Percentiles rank a stretch among this genome's conserved stretches.
Conservation (phyloP, 2,113 vertebrate genomes). For the Austrofundulus limnaeus region DNA sequence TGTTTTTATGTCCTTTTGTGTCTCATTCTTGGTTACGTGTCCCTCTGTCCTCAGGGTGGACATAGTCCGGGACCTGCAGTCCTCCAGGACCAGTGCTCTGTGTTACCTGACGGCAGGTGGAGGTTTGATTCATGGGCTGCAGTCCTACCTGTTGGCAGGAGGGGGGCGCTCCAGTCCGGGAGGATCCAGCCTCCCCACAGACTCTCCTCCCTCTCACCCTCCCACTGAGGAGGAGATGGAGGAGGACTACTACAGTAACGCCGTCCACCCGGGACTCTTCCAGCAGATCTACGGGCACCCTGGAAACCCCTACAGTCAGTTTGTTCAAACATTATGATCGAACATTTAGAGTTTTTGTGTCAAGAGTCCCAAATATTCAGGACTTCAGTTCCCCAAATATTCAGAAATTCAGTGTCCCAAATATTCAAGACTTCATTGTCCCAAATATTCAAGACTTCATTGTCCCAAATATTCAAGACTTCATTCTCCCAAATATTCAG, state of each 20-base stretch:
- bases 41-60: constrained; percentile 47
- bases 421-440: no score
- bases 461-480: no score
- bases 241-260: constrained; percentile 89
- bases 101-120: constrained; percentile 66
- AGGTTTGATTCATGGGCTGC: constrained; percentile 86
- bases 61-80: constrained; percentile 35
- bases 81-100: constrained; percentile 66
- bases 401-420: no score
- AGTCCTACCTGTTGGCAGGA: constrained; percentile 78
- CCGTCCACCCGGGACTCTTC: constrained; percentile 83
- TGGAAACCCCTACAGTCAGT: constrained; percentile 81
- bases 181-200: constrained; percentile 91
- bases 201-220: constrained; percentile 94
- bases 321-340: no score
- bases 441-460: no score
- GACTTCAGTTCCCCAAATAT: no score
- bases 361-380: no score
- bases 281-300: constrained; percentile 91
- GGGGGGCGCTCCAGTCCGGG: constrained; percentile 90
- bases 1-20: background rate
- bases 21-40: background rate
- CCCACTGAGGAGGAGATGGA: constrained; percentile 94
- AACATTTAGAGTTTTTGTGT: no score
- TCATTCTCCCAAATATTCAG: no score